Conservation (phyloP, 2,113 vertebrate genomes). For the Gasterosteus aculeatus region DNA sequence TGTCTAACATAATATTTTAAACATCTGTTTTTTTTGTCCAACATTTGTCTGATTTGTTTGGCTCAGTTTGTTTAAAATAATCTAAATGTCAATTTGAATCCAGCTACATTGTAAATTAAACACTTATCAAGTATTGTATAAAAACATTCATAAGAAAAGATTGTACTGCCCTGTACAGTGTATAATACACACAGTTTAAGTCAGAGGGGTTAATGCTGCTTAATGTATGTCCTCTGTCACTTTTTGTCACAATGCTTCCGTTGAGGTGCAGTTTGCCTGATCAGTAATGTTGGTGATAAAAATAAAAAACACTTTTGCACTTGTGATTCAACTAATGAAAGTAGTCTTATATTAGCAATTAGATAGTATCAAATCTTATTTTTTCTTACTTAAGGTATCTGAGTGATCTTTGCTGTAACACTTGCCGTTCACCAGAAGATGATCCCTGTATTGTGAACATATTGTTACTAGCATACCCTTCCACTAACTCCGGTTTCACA, state of each 20-base stretch:
- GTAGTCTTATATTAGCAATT: too few species aligned
- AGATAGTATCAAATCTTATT: too few species aligned
- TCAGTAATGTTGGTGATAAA: background rate
- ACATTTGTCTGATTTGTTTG: slow-evolving; percentile 38
- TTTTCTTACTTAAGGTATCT: background rate
- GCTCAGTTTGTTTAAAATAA: slow-evolving; percentile 20
- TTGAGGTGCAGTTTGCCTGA: background rate
- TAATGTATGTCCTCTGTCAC: background rate
- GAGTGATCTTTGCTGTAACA: background rate
- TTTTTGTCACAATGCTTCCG: background rate
- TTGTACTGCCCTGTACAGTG: slow-evolving; percentile 1
- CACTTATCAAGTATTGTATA: background rate
- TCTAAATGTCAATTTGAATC: background rate
- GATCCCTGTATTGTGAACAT: slow-evolving; percentile 44
- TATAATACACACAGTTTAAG: background rate
- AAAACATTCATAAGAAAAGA: background rate
- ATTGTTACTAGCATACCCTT: slow-evolving; percentile 56
- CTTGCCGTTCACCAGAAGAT: background rate
- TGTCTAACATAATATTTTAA: slow-evolving; percentile 72
- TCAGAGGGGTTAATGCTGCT: background rate
- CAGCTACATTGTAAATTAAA: slow-evolving; percentile 14
- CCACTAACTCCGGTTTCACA: slow-evolving; percentile 61
- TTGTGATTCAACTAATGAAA: background rate
- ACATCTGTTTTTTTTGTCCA: background rate
- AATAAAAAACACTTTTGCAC: background rate